A percentile compares a stretch with the other conserved stretches of the same genome.
Evolutionary conservation across 2,888 invertebrate species (phyloP).

Genomic region (Ichneumon xanthorius): DNA sequence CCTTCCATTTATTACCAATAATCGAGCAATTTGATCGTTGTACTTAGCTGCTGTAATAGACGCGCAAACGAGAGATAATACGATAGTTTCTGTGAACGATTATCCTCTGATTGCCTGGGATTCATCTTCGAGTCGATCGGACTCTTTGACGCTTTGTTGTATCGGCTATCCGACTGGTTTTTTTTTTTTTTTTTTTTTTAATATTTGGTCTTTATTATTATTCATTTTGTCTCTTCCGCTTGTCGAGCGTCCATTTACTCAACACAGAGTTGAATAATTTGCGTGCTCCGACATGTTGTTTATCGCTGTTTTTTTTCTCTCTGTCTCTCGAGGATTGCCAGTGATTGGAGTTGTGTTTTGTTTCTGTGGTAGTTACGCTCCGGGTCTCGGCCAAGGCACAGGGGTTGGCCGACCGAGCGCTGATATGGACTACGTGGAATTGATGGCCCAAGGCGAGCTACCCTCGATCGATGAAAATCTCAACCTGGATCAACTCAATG

Average conservation of each 20-base stretch:
- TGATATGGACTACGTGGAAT: conserved; percentile 83
- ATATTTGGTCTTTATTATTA: not conserved
- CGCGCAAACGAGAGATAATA: conserved; percentile 28
- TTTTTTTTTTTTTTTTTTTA: conserved; percentile 32
- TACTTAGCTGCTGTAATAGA: conserved; percentile 5
- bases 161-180: conserved; percentile 83
- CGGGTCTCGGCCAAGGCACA: conserved; percentile 82
- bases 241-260: conserved; percentile 14
- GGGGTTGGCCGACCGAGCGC: conserved; percentile 79
- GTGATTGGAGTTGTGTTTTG: conserved; percentile 85
- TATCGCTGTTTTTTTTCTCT: conserved; percentile 41
- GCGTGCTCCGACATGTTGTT: conserved; percentile 25
- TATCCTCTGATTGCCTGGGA: conserved; percentile 53
- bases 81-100: conserved; percentile 23
- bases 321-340: conserved; percentile 79
- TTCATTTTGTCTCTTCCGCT: conserved; percentile 26
- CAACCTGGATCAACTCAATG: conserved; percentile 82
- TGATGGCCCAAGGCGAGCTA: conserved; percentile 80
- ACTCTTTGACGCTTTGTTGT: conserved; percentile 79
- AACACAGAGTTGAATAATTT: conserved; percentile 33
- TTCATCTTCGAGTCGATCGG: conserved; percentile 51
- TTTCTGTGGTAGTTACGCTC: conserved; percentile 82
- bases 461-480: conserved; percentile 83
- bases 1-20: not conserved
- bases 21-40: not conserved